Evolutionary conservation across 1,140 invertebrate genomes (phyloP).

Genomic region (Glossosoma conforme): DNA sequence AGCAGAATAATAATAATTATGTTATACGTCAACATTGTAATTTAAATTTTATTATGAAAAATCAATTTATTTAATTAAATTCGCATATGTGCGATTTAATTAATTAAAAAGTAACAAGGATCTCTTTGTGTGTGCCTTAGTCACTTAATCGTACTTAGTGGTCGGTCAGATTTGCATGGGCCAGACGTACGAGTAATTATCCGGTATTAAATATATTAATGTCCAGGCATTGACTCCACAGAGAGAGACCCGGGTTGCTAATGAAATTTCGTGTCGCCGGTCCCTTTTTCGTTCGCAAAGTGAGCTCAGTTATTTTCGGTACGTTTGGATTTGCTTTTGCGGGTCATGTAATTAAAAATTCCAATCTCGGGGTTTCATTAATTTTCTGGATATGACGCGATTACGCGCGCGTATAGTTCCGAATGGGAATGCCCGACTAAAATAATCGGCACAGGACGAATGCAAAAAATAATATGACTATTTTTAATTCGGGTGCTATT

Average conservation of each 20-base stretch:
- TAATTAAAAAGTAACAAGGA: too few species aligned
- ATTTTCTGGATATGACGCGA: too few species aligned
- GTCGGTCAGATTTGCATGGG: slow-evolving; percentile 20
- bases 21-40: too few species aligned
- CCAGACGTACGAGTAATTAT: slow-evolving; percentile 25
- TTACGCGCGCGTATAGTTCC: too few species aligned
- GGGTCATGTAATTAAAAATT: slow-evolving; percentile 10
- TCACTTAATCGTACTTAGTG: too few species aligned
- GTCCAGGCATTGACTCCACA: slow-evolving; percentile 12
- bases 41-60: not conserved
- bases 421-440: too few species aligned
- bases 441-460: too few species aligned
- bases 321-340: slow-evolving; percentile 8
- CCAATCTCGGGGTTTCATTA: too few species aligned
- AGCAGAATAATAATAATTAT: too few species aligned
- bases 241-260: slow-evolving; percentile 4
- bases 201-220: slow-evolving; percentile 24
- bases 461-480: too few species aligned
- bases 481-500: too few species aligned
- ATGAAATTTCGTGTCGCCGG: slow-evolving; percentile 13
- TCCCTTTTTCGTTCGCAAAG: slow-evolving; percentile 16
- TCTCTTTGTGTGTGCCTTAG: too few species aligned
- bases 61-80: not conserved
- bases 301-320: slow-evolving; percentile 4
- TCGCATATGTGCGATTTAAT: not conserved